These are phyloP conservation scores for Clarias fuscus DNA, from an alignment of 2,797 vertebrate genomes.

Conservation along the genomic window DNA sequence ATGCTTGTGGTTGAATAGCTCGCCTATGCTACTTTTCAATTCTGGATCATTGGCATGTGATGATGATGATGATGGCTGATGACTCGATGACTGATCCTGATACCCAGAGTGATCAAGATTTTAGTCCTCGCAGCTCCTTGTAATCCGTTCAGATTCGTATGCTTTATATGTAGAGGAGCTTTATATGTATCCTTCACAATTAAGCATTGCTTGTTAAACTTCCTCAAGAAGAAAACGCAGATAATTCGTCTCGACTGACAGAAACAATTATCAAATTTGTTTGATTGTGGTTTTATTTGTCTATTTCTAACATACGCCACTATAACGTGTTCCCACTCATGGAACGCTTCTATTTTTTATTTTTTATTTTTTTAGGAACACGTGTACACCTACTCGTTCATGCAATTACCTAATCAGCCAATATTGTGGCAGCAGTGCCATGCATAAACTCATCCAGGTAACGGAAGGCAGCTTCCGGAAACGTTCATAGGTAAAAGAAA, in stretches of 20 bases:
- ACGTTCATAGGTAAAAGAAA: too few relatives aligned
- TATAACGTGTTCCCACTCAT: too few relatives aligned
- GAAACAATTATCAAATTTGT: too few relatives aligned
- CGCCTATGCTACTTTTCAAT: neutral
- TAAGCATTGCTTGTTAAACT: neutral
- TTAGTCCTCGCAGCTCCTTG: neutral
- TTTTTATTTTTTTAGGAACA: too few relatives aligned
- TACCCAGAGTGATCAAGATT: neutral
- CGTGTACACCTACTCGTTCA: too few relatives aligned
- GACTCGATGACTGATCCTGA: neutral
- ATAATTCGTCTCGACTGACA: too few relatives aligned
- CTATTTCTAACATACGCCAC: neutral
- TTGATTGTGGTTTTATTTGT: neutral
- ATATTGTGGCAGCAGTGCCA: too few relatives aligned
- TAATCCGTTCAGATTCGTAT: neutral
- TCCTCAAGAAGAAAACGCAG: neutral
- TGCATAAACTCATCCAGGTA: too few relatives aligned
- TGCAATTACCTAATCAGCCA: too few relatives aligned
- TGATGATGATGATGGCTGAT: too few relatives aligned
- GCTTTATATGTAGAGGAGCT: neutral
- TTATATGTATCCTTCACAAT: neutral
- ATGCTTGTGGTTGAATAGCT: neutral
- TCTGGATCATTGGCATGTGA: neutral
- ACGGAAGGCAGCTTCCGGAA: too few relatives aligned
- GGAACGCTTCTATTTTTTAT: too few relatives aligned